These are phyloP conservation scores for Globicephala melas DNA, from an alignment of 2,113 vertebrate species.

Conservation along the genomic window DNA sequence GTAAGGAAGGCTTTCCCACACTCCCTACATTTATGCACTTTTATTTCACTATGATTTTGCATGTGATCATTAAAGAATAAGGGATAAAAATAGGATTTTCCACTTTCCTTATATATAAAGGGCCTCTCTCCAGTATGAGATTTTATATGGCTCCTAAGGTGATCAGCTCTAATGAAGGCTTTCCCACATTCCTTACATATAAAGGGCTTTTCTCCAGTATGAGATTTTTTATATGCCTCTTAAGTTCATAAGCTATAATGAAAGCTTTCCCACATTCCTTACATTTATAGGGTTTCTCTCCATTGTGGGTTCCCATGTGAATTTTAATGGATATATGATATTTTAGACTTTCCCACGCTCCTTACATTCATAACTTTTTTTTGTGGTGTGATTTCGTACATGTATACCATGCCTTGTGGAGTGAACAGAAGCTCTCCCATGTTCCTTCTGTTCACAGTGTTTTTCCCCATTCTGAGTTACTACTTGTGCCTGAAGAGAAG, in stretches of 20 bases:
- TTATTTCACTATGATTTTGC: background rate
- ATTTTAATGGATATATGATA: background rate
- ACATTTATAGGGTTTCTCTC: background rate
- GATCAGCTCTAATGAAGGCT: background rate
- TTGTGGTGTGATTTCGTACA: background rate
- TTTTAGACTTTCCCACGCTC: constrained; percentile 46
- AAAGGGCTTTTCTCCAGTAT: constrained; percentile 37
- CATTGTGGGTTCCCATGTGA: background rate
- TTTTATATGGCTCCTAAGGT: constrained; percentile 3
- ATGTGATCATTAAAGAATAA: background rate
- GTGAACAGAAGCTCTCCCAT: background rate
- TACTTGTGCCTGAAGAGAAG: background rate
- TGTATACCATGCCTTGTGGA: background rate
- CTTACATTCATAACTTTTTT: constrained; percentile 33
- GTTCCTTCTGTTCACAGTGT: background rate
- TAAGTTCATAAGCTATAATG: background rate
- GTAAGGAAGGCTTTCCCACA: background rate
- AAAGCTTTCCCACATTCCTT: background rate
- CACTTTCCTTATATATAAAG: background rate
- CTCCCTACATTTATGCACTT: background rate
- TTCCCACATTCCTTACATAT: constrained; percentile 38
- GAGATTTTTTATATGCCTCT: constrained; percentile 2
- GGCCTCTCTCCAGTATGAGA: constrained; percentile 18
- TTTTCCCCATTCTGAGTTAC: background rate
- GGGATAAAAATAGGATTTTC: background rate